These are phyloP conservation scores for Celastrina argiolus DNA, from an alignment of 2,888 invertebrate genomes.

Conservation along the genomic window DNA sequence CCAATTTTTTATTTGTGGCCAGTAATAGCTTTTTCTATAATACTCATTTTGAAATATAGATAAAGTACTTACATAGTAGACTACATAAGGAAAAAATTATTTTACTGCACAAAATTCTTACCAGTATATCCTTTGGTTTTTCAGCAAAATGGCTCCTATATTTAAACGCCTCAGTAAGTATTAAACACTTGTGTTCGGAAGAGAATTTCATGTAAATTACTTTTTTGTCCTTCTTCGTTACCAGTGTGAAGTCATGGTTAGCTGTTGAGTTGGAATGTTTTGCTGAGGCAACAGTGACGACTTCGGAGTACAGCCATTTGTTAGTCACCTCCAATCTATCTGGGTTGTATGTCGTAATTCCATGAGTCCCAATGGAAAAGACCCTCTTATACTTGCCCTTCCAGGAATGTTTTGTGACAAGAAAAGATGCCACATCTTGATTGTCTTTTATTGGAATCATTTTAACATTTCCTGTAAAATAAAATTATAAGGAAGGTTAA, in stretches of 20 bases:
- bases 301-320: constrained; percentile 91
- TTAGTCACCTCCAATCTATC: constrained; percentile 84
- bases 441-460: constrained; percentile 93
- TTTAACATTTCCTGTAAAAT: constrained; percentile 75
- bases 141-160: constrained; percentile 88
- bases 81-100: neutral
- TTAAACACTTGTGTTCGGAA: constrained; percentile 94
- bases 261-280: constrained; percentile 74
- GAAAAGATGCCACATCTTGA: constrained; percentile 96
- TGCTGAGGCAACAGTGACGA: constrained; percentile 83
- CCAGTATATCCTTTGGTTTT: constrained; percentile 86
- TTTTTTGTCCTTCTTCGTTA: constrained; percentile 93
- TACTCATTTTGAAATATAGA: too few relatives aligned
- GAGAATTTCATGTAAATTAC: constrained; percentile 97
- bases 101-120: constrained; percentile 58
- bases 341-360: constrained; percentile 97
- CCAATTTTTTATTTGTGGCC: too few relatives aligned
- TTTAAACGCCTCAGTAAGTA: constrained; percentile 93
- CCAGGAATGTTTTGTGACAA: constrained; percentile 99
- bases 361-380: constrained; percentile 96
- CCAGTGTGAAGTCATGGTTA: constrained; percentile 86
- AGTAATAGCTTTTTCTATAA: too few relatives aligned
- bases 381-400: constrained; percentile 99
- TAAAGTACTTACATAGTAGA: too few relatives aligned
- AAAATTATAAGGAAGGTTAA: neutral